phyloP scores from a whole-genome alignment of 2,797 vertebrate genomes.

The Sciurus carolinensis region DNA sequence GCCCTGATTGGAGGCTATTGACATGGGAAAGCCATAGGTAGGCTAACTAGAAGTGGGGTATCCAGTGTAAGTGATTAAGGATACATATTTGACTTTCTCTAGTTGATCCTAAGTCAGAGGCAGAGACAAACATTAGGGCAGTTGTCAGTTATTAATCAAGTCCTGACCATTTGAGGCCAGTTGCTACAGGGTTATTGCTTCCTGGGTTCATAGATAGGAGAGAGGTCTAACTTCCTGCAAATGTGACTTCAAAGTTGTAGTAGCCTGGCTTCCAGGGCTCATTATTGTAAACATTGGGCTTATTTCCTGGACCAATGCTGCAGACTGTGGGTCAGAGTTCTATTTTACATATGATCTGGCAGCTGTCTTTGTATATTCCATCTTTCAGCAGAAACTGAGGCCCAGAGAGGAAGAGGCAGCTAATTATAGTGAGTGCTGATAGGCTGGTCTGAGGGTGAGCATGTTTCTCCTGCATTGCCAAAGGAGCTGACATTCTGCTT shows the following conservation, averaged over 20 bases:
- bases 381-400: conserved; percentile 16
- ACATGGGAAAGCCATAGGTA: neutral
- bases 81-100: neutral
- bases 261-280: neutral
- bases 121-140: neutral
- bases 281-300: neutral
- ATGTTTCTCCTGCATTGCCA: neutral
- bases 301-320: neutral
- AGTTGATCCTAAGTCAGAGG: neutral
- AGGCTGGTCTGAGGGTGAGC: neutral
- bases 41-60: neutral
- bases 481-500: neutral
- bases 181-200: neutral
- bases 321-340: neutral
- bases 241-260: neutral
- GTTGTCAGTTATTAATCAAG: neutral
- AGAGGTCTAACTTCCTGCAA: neutral
- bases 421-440: neutral
- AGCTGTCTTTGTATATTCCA: neutral
- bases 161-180: neutral
- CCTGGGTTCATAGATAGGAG: neutral
- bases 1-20: neutral
- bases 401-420: neutral
- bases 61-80: neutral
- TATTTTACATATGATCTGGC: neutral